Evolutionary conservation across 2,113 vertebrate species (phyloP).

Genomic region (Columba livia): DNA sequence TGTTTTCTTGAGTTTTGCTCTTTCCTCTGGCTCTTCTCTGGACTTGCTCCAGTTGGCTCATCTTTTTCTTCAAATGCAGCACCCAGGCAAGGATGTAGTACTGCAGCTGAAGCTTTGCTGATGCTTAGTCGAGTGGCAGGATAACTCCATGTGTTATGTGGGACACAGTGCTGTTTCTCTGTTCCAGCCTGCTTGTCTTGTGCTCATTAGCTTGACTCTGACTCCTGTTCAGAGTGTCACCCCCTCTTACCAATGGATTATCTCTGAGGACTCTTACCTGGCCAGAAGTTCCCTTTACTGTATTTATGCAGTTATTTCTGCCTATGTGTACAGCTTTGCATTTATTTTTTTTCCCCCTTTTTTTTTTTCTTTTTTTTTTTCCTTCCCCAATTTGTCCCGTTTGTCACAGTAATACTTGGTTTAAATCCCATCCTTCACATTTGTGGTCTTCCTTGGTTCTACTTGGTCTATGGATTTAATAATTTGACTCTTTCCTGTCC

Average conservation of each 20-base stretch:
- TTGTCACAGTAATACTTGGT: not conserved
- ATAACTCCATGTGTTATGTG: not conserved
- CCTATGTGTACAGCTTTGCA: not conserved
- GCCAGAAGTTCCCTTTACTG: not conserved
- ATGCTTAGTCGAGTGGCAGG: not conserved
- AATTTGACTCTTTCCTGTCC: not conserved
- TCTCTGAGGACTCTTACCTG: not conserved
- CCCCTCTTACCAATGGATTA: not conserved
- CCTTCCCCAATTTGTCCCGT: not conserved
- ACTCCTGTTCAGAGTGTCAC: not conserved
- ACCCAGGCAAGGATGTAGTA: rapidly evolving
- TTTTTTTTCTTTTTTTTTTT: not conserved
- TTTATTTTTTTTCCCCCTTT: not conserved
- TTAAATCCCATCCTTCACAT: not conserved
- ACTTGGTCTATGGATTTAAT: not conserved
- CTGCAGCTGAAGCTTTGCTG: not conserved
- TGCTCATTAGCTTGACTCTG: not conserved
- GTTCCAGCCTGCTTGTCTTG: not conserved
- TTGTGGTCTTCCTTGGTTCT: not conserved
- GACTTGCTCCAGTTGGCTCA: not conserved
- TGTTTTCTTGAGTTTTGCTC: not conserved
- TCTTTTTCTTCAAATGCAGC: not conserved
- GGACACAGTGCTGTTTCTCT: not conserved
- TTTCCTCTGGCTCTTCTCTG: not conserved
- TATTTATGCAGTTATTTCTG: not conserved